Evolutionary conservation across 2,797 vertebrate species (phyloP).

Genomic region (Pogonophryne albipinna): DNA sequence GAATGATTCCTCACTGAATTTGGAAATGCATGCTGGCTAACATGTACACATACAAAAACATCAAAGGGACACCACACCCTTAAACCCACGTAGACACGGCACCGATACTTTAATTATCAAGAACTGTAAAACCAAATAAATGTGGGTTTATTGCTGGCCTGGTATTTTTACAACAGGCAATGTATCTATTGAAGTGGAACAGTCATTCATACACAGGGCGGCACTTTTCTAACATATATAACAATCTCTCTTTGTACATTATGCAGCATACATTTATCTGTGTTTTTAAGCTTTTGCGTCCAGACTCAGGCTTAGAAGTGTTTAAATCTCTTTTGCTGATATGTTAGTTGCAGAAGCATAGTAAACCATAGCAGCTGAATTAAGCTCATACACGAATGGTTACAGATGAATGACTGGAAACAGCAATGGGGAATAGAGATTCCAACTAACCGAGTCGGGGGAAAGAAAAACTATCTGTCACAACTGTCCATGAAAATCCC

Average conservation of each 20-base stretch:
- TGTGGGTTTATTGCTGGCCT: not conserved
- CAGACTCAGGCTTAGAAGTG: constrained; percentile 5
- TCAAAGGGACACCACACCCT: constrained; percentile 56
- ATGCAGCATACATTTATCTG: not conserved
- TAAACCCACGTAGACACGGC: not conserved
- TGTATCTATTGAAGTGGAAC: not conserved
- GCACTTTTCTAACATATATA: not conserved
- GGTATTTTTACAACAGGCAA: constrained; percentile 32
- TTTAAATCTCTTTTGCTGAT: constrained; percentile 27
- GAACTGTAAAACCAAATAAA: constrained; percentile 70
- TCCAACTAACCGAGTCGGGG: constrained; percentile 11
- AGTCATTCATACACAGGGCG: not conserved
- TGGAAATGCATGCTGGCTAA: not conserved
- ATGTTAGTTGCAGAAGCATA: constrained; percentile 37
- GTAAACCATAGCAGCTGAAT: constrained; percentile 33
- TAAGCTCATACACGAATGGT: constrained; percentile 16
- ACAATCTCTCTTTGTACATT: not conserved
- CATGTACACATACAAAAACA: constrained; percentile 42
- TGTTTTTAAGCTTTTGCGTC: not conserved
- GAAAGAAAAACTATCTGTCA: constrained; percentile 18
- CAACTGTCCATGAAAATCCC: constrained; percentile 29
- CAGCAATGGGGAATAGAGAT: constrained; percentile 10
- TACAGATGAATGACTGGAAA: constrained; percentile 27
- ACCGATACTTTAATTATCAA: constrained; percentile 54
- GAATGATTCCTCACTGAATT: too few relatives aligned